These are phyloP conservation scores for Mixornis gularis DNA, from an alignment of 2,113 vertebrate species.

Conservation along the genomic window DNA sequence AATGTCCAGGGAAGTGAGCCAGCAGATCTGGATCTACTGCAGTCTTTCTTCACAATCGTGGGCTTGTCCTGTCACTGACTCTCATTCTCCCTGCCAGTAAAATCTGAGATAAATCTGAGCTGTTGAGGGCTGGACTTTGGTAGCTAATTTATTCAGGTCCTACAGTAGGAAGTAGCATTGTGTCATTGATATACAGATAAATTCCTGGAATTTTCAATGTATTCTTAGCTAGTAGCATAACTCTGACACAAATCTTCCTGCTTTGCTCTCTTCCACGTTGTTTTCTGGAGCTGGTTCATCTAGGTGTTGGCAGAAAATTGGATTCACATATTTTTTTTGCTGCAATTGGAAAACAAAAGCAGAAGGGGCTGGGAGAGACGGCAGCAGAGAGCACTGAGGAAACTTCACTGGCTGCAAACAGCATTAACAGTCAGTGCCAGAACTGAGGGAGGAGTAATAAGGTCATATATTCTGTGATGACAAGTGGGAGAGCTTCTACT, in stretches of 20 bases:
- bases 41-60: not conserved
- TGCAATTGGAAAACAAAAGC: conserved; percentile 20
- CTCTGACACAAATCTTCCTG: not conserved
- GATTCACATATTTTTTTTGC: not conserved
- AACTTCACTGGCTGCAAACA: conserved; percentile 45
- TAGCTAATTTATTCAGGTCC: not conserved
- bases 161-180: not conserved
- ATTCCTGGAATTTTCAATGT: not conserved
- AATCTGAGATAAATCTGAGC: conserved; percentile 6
- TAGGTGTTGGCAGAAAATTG: not conserved
- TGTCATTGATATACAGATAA: not conserved
- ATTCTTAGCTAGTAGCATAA: not conserved
- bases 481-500: conserved; percentile 50
- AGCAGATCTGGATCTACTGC: not conserved
- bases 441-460: conserved; percentile 34
- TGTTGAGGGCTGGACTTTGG: not conserved
- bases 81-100: not conserved
- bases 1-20: not conserved
- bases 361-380: not conserved
- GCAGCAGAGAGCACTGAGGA: conserved; percentile 27
- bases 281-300: not conserved
- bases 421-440: conserved; percentile 12
- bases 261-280: not conserved
- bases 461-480: conserved; percentile 55
- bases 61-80: not conserved